These are phyloP conservation scores for Scylla paramamosain DNA, from an alignment of 1,140 invertebrate genomes.

Conservation along the genomic window DNA sequence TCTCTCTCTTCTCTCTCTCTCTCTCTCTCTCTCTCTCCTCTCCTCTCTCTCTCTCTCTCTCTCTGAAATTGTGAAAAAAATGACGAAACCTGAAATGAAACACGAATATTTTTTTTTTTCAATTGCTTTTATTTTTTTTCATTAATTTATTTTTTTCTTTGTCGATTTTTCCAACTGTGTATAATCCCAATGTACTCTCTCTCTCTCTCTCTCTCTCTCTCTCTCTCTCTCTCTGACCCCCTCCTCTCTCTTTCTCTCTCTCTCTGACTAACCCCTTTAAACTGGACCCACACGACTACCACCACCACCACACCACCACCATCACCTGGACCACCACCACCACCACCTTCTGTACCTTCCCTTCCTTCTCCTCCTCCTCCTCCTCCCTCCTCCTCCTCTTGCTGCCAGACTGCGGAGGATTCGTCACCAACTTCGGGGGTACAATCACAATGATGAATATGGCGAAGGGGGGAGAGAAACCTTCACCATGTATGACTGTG, in stretches of 20 bases:
- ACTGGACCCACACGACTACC: not conserved
- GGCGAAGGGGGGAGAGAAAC: conserved; percentile 77
- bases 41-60: conserved; percentile 18
- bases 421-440: conserved; percentile 87
- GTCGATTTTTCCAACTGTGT: no score
- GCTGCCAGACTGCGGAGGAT: conserved; percentile 85
- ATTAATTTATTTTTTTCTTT: no score
- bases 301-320: no score
- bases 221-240: conserved; percentile 50
- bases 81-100: no score
- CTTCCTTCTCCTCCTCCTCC: not conserved
- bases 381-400: not conserved
- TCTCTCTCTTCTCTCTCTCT: not conserved
- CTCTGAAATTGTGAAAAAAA: no score
- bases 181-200: not conserved
- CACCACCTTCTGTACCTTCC: not conserved
- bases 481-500: conserved; percentile 85
- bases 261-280: not conserved
- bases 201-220: conserved; percentile 28
- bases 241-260: not conserved
- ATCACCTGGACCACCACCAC: no score
- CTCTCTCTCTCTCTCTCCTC: not conserved
- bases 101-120: no score
- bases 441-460: conserved; percentile 90
- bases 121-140: no score